Conservation (phyloP, 2,888 invertebrate genomes). For the Hypsopygia costalis region DNA sequence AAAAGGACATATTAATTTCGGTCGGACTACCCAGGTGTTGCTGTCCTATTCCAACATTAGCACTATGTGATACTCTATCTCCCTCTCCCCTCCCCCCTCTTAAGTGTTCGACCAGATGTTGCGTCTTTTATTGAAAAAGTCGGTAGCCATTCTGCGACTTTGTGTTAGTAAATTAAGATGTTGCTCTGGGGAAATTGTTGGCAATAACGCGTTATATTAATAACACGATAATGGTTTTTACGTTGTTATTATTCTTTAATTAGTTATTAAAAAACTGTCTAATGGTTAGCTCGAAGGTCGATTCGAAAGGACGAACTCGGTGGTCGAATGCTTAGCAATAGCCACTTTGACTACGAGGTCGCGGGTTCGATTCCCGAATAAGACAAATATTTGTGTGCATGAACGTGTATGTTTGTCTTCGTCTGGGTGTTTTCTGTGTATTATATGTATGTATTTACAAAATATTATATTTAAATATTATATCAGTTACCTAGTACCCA, state of each 20-base stretch:
- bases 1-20: slow-evolving; percentile 78
- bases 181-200: slow-evolving; percentile 40
- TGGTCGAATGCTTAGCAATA: too few relatives aligned
- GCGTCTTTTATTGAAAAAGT: slow-evolving; percentile 78
- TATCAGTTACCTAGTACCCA: too few relatives aligned
- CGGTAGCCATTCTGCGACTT: slow-evolving; percentile 67
- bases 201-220: slow-evolving; percentile 35
- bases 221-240: slow-evolving; percentile 30
- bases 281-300: too few relatives aligned
- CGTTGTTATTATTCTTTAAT: slow-evolving; percentile 29
- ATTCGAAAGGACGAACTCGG: too few relatives aligned
- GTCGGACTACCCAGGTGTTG: slow-evolving; percentile 38
- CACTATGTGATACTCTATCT: slow-evolving; percentile 24
- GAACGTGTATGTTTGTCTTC: too few relatives aligned
- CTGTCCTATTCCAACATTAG: slow-evolving; percentile 38
- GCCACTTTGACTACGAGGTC: too few relatives aligned
- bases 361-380: too few relatives aligned
- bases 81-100: slow-evolving; percentile 60
- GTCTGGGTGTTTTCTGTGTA: too few relatives aligned
- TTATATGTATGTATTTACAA: too few relatives aligned
- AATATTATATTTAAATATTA: too few relatives aligned
- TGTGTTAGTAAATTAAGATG: slow-evolving; percentile 76
- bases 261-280: too few relatives aligned
- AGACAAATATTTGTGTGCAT: too few relatives aligned
- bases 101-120: slow-evolving; percentile 75